A percentile compares a stretch with the other conserved stretches of the same genome.
Conservation (phyloP, 2,888 invertebrate species). For the Drosophila fungiperda region DNA sequence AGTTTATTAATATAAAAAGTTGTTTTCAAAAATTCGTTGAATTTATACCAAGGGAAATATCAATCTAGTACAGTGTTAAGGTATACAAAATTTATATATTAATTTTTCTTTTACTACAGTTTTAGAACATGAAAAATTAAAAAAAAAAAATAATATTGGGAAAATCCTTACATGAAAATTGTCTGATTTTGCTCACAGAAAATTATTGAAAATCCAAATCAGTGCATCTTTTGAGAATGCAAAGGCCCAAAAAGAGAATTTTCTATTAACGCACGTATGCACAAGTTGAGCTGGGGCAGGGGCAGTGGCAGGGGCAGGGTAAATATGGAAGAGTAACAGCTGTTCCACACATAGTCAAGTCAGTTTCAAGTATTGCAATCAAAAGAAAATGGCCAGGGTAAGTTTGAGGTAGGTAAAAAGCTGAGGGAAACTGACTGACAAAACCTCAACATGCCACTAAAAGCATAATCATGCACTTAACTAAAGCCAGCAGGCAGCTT, state of each 20-base stretch:
- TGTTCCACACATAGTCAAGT: conserved; percentile 41
- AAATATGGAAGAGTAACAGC: conserved; percentile 26
- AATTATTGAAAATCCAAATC: conserved; percentile 14
- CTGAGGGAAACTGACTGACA: conserved; percentile 69
- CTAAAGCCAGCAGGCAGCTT: conserved; percentile 64
- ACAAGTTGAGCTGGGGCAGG: conserved; percentile 15
- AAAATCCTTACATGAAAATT: background rate
- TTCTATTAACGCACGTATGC: conserved; percentile 53
- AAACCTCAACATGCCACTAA: conserved; percentile 79
- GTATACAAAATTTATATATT: background rate
- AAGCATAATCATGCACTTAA: conserved; percentile 80
- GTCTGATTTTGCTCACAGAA: background rate
- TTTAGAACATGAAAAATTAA: background rate
- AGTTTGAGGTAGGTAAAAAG: conserved; percentile 36
- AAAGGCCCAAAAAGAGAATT: conserved; percentile 44
- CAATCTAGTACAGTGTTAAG: background rate
- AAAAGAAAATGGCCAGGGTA: conserved; percentile 44
- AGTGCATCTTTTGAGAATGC: conserved; percentile 5
- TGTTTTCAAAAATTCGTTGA: background rate
- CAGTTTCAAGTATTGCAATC: conserved; percentile 58
- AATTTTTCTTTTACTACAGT: background rate
- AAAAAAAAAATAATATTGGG: background rate
- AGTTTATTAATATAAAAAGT: background rate
- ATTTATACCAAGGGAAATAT: background rate
- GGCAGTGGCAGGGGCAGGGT: background rate